Conservation (phyloP, 1,140 invertebrate species). For the Conus ventricosus region DNA sequence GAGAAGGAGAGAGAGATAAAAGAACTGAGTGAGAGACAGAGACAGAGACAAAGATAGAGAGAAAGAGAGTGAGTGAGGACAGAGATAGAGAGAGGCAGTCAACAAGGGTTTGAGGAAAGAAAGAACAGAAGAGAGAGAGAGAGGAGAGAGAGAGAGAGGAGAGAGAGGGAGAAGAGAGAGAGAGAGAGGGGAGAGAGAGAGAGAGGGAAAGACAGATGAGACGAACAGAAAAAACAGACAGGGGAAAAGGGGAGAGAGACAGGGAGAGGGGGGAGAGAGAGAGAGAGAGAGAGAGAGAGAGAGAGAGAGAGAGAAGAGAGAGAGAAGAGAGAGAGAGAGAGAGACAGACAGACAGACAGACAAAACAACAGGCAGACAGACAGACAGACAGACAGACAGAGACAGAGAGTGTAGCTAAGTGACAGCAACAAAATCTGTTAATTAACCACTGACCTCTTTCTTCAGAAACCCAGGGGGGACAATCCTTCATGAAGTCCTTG, state of each 20-base stretch:
- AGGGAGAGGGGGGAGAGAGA: no score
- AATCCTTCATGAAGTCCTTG: constrained; percentile 75
- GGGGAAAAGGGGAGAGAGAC: neutral
- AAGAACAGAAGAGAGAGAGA: no score
- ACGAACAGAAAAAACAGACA: neutral
- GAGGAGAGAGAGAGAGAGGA: neutral
- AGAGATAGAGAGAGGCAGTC: no score
- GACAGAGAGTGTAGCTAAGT: neutral
- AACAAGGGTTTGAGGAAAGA: no score
- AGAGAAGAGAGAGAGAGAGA: neutral
- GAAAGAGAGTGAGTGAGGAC: no score
- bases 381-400: neutral
- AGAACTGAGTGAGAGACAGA: no score
- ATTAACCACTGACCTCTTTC: constrained; percentile 60
- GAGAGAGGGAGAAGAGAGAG: neutral
- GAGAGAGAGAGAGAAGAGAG: neutral
- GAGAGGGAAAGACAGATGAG: neutral
- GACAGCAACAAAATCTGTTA: no score
- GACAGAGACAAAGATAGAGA: no score
- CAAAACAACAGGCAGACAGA: neutral
- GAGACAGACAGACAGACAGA: neutral
- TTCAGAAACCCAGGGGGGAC: constrained; percentile 73
- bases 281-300: neutral
- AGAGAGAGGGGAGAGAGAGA: neutral
- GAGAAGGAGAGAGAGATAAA: no score